Percentiles rank a stretch among this genome's conserved stretches.
phyloP scores from a whole-genome alignment of 2,113 vertebrate species.

The Mormyrus iriodes region DNA sequence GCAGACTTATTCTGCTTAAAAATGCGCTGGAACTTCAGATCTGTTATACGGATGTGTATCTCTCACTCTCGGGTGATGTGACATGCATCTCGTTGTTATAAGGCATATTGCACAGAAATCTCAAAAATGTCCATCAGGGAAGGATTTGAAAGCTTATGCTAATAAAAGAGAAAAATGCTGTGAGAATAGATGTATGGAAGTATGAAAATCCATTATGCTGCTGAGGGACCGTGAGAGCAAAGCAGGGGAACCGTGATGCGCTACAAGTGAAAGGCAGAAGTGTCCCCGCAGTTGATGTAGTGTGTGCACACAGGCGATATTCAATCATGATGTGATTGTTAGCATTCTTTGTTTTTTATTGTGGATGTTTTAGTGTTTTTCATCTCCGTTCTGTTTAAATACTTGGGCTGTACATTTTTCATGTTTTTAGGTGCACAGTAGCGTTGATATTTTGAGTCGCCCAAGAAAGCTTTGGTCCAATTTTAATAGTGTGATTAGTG shows the following conservation, averaged over 20 bases:
- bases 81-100: background rate
- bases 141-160: no score
- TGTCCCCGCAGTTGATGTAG: background rate
- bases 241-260: background rate
- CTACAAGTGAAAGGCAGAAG: background rate
- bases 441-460: background rate
- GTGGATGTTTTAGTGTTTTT: background rate
- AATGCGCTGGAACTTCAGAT: no score
- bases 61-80: no score
- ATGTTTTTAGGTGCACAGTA: background rate
- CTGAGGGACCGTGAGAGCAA: background rate
- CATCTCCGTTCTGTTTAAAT: background rate
- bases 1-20: no score
- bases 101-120: background rate
- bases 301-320: background rate
- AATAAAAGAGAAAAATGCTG: no score
- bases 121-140: no score
- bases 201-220: background rate
- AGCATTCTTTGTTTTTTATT: background rate
- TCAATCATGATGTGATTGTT: background rate
- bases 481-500: conserved; percentile 5
- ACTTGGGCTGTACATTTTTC: background rate
- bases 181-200: background rate
- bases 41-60: no score
- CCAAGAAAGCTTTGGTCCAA: background rate